Evolutionary conservation across 2,888 invertebrate genomes (phyloP), one percentile per base, ranked within the genome.

Genomic region (Barypeithes pellucidus): DNA sequence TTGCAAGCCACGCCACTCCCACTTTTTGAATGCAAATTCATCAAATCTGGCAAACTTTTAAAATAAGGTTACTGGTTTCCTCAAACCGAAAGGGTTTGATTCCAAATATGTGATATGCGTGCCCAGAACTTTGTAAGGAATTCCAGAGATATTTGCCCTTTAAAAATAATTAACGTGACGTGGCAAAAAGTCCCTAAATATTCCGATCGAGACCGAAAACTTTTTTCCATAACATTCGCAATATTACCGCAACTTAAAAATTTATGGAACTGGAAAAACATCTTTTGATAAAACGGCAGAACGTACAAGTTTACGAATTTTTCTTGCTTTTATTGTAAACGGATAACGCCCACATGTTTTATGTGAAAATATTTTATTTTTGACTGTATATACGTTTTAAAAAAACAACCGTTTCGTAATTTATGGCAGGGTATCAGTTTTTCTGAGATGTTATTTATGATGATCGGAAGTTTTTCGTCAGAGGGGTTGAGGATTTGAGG

Each of bases 231-330:
- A 57, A 57, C 54, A 33, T 57, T 57, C 50, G 33, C 33, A 33
- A 18, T 57, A 57, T 57, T 57, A 33, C 54, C 36, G n/a, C 66
- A 50, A 77, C 77, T 78, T 78, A 78, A 79, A 79, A 80, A 80
- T 79, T 80, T 79, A 80, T 79, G 77, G 78, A 72, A 73, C 77
- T 73, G 78, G 77, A 79, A 79, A 76, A 77, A 76, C 77, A 29
- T 67, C 67, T 67, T 67, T 67, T 60, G 47, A 36, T 60, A 60
- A 67, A 67, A 67, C 36, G 14, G 47, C 24, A 20, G 36, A 60
- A 60, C 60, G 60, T 57, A 33, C 54, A 57, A 33, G 33, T 33
- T 54, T 33, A 54, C 12, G 12, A 33, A 33, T 29, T 57, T 57
- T 57, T 24, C 33, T 57, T 57, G 24, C 22, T 47, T 57, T 57